Percentiles rank a stretch among this genome's conserved stretches.
Conservation (phyloP, 2,797 vertebrate species). For the Syndactyla subalaris region DNA sequence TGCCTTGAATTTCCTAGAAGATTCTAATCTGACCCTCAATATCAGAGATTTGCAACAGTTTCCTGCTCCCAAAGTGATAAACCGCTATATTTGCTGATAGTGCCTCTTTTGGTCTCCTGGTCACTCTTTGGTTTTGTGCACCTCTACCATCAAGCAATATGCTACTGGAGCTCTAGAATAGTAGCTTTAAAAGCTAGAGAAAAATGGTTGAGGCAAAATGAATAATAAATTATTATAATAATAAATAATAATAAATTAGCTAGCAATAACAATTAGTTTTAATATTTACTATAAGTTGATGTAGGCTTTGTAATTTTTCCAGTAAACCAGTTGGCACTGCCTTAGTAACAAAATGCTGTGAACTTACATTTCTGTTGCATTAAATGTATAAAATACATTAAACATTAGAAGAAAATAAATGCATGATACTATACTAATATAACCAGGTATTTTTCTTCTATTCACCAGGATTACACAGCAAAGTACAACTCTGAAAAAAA, state of each 20-base stretch:
- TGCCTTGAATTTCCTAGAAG: neutral
- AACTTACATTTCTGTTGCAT: neutral
- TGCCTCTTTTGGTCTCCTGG: neutral
- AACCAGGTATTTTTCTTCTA: neutral
- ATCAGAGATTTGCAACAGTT: neutral
- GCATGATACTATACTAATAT: rapidly evolving
- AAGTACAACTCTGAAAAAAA: neutral
- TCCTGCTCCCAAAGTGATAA: neutral
- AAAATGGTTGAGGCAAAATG: neutral
- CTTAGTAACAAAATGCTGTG: neutral
- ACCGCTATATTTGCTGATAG: neutral
- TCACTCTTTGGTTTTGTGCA: neutral
- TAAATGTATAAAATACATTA: neutral
- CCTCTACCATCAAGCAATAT: neutral
- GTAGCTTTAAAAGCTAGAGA: neutral
- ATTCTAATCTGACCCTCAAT: neutral
- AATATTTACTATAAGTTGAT: neutral
- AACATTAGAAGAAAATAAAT: neutral
- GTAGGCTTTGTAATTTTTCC: neutral
- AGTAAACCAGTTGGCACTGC: neutral
- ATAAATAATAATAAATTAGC: neutral
- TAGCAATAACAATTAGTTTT: neutral
- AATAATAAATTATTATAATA: neutral
- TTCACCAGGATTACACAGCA: neutral
- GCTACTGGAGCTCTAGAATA: neutral